Conservation (phyloP, 2,797 vertebrate species). For the Neoniphon sammara region DNA sequence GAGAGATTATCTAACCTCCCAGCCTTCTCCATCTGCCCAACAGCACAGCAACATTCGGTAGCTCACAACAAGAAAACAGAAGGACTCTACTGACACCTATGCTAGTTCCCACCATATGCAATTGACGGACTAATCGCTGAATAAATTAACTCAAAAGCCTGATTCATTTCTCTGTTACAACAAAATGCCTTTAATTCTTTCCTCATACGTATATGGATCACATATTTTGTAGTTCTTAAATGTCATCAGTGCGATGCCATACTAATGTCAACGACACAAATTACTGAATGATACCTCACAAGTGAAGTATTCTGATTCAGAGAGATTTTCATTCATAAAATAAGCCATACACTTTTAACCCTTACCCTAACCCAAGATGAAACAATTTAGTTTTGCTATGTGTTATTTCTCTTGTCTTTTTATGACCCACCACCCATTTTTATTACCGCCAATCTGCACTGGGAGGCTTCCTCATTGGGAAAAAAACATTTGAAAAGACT, state of each 20-base stretch:
- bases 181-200: not conserved
- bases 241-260: not conserved
- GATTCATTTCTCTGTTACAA: not conserved
- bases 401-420: not conserved
- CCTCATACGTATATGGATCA: not conserved
- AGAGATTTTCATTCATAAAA: not conserved
- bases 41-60: constrained; percentile 38
- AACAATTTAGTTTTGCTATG: no score
- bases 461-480: constrained; percentile 1
- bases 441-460: no score
- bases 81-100: constrained; percentile 55
- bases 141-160: constrained; percentile 16
- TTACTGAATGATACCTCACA: not conserved
- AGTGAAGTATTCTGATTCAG: not conserved
- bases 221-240: not conserved
- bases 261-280: not conserved
- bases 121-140: not conserved
- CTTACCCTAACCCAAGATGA: no score
- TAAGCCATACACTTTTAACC: no score
- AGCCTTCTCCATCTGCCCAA: constrained; percentile 42
- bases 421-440: not conserved
- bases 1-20: constrained; percentile 69
- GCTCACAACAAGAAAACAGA: constrained; percentile 31
- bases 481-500: constrained; percentile 23
- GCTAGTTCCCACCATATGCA: no score